phyloP scores from a whole-genome alignment of 2,113 vertebrate species.

The Amazona vittata region DNA sequence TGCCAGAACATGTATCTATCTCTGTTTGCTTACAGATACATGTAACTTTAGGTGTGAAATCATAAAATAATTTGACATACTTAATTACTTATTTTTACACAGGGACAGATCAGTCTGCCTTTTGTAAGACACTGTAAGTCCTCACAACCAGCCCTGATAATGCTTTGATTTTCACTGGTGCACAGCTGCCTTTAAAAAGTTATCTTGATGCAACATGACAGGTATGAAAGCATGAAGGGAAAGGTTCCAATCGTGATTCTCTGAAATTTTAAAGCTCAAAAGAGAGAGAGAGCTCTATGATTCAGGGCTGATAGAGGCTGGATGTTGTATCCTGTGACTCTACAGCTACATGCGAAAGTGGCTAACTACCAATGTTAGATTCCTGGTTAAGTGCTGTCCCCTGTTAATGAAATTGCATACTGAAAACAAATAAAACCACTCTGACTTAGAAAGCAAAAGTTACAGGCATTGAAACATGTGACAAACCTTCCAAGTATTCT shows the following conservation, averaged over 20 bases:
- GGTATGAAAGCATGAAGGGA: slow-evolving; percentile 5
- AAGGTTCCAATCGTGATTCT: neutral
- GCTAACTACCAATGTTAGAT: neutral
- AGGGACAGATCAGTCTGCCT: neutral
- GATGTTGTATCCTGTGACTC: neutral
- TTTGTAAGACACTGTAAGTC: neutral
- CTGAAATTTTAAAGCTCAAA: slow-evolving; percentile 24
- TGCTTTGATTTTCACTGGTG: slow-evolving; percentile 6
- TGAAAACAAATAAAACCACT: neutral
- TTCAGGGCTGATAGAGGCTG: neutral
- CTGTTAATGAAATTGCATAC: neutral
- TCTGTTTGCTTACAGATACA: neutral
- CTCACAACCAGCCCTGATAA: neutral
- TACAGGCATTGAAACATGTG: neutral
- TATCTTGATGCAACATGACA: slow-evolving; percentile 45
- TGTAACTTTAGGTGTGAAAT: neutral
- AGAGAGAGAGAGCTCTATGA: neutral
- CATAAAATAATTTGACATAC: neutral
- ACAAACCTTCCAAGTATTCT: neutral
- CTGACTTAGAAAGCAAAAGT: neutral
- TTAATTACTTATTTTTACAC: neutral
- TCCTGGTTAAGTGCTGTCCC: neutral
- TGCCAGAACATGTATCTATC: neutral
- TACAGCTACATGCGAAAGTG: neutral
- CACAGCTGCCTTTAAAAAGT: neutral